Conservation (phyloP, 92 coral and sea anemone species). For the Phenganax stokvisi region DNA sequence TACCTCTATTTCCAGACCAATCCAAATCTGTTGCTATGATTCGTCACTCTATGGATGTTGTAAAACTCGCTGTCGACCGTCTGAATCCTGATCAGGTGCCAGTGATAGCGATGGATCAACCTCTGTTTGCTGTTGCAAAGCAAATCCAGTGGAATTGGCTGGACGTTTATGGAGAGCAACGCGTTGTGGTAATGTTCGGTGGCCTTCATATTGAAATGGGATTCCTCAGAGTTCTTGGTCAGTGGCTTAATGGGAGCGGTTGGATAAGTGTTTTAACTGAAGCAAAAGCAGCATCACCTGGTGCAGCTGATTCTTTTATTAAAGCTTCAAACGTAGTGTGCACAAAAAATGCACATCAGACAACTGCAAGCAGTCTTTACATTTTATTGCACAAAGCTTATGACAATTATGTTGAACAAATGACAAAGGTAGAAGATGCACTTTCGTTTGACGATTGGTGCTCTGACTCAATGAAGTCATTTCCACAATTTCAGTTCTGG, state of each 20-base stretch:
- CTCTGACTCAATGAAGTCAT: background rate
- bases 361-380: conserved; percentile 3
- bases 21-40: conserved; percentile 64
- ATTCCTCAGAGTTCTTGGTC: background rate
- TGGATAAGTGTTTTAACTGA: background rate
- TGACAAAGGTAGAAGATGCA: background rate
- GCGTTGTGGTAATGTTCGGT: conserved; percentile 13
- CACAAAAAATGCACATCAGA: conserved; percentile 4
- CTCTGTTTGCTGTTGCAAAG: conserved; percentile 11
- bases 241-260: conserved; percentile 2
- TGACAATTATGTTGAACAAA: background rate
- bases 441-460: conserved; percentile 28
- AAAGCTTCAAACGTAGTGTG: conserved; percentile 14
- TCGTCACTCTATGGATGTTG: conserved; percentile 58
- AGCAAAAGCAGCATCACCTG: background rate
- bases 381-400: conserved; percentile 5
- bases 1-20: conserved; percentile 60
- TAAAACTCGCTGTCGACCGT: conserved; percentile 43
- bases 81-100: conserved; percentile 34
- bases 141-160: conserved; percentile 19
- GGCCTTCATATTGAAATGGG: conserved; percentile 4
- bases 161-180: conserved; percentile 43
- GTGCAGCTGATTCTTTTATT: conserved; percentile 28
- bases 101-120: conserved; percentile 5
- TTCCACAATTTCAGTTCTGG: conserved; percentile 29